Evolutionary conservation across 2,113 vertebrate species (phyloP), one percentile per base, ranked within the genome.

Genomic region (Phaethornis superciliosus): DNA sequence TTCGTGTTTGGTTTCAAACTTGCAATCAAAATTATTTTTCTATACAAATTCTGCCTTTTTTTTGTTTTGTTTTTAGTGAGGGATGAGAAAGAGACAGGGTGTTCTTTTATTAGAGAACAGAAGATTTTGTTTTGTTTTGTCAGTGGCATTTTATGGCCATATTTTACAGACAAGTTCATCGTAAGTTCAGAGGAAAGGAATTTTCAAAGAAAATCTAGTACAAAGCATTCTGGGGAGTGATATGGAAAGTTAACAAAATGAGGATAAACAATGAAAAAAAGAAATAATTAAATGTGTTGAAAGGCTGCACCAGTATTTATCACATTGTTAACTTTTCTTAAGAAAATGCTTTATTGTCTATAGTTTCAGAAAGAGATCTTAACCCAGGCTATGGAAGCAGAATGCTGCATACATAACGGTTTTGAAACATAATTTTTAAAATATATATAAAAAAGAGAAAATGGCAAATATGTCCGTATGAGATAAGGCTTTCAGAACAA

Each of bases 151-250:
- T 96, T 85, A 70, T 82, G 93, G 89, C 37, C 3, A 33, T 71
- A 86, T 60, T 91, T 95, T 95, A 78, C 76, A 96, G 88, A 95
- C 71, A 97, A 97, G 97, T 98, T 98, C 97, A 97, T 20, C 15
- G 90, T 59, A 97, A 98, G 97, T 98, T 98, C 97, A 98, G 96
- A 97, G 94, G 96, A 97, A 98, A 98, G 81, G 95, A 97, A 98
- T 98, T 97, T 97, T 97, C 97, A 97, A 98, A 98, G 97, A 97
- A 97, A 98, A 96, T 93, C 74, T 76, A 96, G 51, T 77, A 91
- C 92, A 97, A 96, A 87, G 96, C 85, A 97, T 96, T 97, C 77
- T 96, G 96, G 95, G 96, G 89, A 97, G 97, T 59, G 88, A 97
- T 96, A 97, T 75, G 94, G 96, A 97, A 96, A 96, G 93, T 92